Evolutionary conservation across 2,797 vertebrate species (phyloP).

Genomic region (Characodon lateralis): DNA sequence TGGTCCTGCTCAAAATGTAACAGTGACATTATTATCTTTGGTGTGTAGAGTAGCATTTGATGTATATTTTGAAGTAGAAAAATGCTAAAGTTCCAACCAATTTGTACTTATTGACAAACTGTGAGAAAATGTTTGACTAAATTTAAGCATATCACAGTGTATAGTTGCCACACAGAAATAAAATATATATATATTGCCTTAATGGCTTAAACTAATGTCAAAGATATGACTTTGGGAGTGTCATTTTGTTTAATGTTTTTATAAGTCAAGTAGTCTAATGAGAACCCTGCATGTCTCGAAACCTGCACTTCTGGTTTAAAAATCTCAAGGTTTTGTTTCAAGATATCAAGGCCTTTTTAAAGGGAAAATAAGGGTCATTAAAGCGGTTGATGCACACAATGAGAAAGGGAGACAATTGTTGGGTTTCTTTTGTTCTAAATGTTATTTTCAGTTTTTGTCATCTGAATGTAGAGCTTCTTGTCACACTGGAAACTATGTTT

Average conservation of each 20-base stretch:
- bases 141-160: too few species aligned
- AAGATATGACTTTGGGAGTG: neutral
- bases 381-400: neutral
- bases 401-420: neutral
- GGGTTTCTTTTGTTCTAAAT: neutral
- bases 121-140: neutral
- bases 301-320: slow-evolving; percentile 8
- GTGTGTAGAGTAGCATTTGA: neutral
- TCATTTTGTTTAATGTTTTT: neutral
- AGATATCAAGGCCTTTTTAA: neutral
- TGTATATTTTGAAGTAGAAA: neutral
- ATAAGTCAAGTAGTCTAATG: neutral
- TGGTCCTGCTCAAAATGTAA: neutral
- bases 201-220: neutral
- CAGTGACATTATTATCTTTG: slow-evolving; percentile 1
- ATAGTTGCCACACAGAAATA: neutral
- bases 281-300: neutral
- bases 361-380: neutral
- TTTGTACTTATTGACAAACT: too few species aligned
- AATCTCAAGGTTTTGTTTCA: neutral
- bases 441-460: too few species aligned
- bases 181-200: neutral
- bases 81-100: neutral
- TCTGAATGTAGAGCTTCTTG: neutral
- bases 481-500: neutral